phyloP scores from a whole-genome alignment of 2,797 vertebrate genomes.

The Amphiprion clarkii region DNA sequence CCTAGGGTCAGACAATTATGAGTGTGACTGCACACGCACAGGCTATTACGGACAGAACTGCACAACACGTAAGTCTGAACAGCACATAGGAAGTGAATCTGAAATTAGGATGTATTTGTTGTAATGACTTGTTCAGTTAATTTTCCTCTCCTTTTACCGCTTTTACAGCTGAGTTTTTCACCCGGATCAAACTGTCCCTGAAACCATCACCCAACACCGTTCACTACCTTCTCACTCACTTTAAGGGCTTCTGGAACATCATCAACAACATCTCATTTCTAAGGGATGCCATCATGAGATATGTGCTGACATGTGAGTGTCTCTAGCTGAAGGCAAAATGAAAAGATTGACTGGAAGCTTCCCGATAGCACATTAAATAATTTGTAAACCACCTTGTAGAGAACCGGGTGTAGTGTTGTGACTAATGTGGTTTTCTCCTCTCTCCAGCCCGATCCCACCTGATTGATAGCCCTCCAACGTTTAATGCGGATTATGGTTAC shows the following conservation, averaged over 20 bases:
- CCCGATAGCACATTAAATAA: not conserved
- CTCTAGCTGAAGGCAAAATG: constrained; percentile 11
- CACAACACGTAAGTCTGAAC: constrained; percentile 87
- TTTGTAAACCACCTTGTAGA: constrained; percentile 11
- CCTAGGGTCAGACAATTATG: constrained; percentile 84
- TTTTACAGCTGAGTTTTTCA: constrained; percentile 91
- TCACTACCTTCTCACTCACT: constrained; percentile 96
- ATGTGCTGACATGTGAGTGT: constrained; percentile 95
- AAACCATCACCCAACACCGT: constrained; percentile 93
- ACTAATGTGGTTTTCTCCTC: not conserved
- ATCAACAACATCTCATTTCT: constrained; percentile 93
- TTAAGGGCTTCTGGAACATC: constrained; percentile 93
- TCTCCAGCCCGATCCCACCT: constrained; percentile 92
- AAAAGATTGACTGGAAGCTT: constrained; percentile 6
- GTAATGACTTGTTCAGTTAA: not conserved
- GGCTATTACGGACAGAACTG: constrained; percentile 94
- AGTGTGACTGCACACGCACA: constrained; percentile 96
- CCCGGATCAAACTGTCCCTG: constrained; percentile 88
- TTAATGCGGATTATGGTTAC: constrained; percentile 91
- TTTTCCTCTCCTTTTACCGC: not conserved
- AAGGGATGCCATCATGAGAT: constrained; percentile 91
- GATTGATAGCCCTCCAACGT: constrained; percentile 97
- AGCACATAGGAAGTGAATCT: accelerated
- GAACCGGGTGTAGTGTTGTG: constrained; percentile 4
- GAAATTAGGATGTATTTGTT: not conserved